phyloP scores from a whole-genome alignment of 2,113 vertebrate genomes.

The Empidonax alnorum region DNA sequence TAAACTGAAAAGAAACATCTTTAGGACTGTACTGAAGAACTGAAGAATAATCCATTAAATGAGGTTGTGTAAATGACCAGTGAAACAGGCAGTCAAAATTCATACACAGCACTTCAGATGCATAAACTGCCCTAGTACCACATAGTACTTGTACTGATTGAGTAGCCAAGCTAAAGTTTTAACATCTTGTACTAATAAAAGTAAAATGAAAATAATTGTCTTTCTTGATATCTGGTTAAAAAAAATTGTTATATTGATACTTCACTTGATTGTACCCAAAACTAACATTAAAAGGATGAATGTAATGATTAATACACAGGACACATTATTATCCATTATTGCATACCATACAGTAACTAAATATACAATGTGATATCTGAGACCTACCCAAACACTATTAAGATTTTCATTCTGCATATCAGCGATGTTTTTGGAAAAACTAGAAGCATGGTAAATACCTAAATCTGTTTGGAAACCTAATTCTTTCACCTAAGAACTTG shows the following conservation, averaged over 20 bases:
- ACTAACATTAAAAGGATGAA: neutral
- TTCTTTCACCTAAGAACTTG: neutral
- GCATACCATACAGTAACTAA: neutral
- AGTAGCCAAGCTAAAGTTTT: neutral
- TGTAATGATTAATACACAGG: neutral
- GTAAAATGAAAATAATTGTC: neutral
- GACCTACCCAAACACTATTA: neutral
- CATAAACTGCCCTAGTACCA: neutral
- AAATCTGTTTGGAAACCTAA: neutral
- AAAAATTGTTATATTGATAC: neutral
- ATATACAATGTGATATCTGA: neutral
- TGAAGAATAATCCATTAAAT: neutral
- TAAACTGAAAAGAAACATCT: neutral
- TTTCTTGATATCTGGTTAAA: neutral
- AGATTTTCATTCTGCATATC: neutral
- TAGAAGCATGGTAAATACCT: neutral
- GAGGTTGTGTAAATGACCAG: neutral
- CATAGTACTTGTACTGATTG: neutral
- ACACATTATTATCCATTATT: neutral
- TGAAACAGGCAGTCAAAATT: neutral
- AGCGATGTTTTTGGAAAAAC: neutral
- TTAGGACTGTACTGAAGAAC: neutral
- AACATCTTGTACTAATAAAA: neutral
- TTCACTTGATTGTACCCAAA: neutral
- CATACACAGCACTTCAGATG: neutral